These are phyloP conservation scores for Drosophila pachea DNA, from an alignment of 1,140 invertebrate species.

Conservation along the genomic window DNA sequence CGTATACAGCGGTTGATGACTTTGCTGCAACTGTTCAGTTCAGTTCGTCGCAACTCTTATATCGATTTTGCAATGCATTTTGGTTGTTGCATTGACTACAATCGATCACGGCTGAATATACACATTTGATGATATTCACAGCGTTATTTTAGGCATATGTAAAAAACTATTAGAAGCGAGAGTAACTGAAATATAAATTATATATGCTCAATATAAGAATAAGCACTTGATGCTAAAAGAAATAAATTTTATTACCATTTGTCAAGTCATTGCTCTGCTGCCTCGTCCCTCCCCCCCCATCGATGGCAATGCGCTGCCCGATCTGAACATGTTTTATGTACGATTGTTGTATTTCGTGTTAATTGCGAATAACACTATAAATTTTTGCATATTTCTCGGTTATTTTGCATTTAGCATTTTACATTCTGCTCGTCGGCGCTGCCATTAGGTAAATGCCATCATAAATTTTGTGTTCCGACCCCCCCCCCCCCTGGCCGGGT, in stretches of 20 bases:
- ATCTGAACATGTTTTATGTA: slow-evolving; percentile 10
- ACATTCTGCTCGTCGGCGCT: slow-evolving; percentile 1
- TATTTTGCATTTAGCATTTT: slow-evolving; percentile 54
- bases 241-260: background rate
- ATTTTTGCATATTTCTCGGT: slow-evolving; percentile 55
- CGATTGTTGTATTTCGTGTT: slow-evolving; percentile 51
- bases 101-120: background rate
- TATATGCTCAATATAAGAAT: no score
- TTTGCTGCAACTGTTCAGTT: background rate
- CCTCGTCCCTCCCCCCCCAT: background rate
- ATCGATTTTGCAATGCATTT: no score
- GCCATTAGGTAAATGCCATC: slow-evolving; percentile 69
- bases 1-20: background rate
- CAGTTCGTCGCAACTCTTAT: background rate
- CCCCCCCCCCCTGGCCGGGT: slow-evolving; percentile 1
- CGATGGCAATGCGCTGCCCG: background rate
- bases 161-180: background rate
- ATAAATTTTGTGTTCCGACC: slow-evolving; percentile 59
- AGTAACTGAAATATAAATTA: no score
- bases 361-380: slow-evolving; percentile 70
- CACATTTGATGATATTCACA: background rate
- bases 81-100: slow-evolving; percentile 5
- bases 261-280: background rate
- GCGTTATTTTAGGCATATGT: slow-evolving; percentile 3
- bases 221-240: background rate